Evolutionary conservation across 2,888 invertebrate genomes (phyloP).

Genomic region (Drosophila merina): DNA sequence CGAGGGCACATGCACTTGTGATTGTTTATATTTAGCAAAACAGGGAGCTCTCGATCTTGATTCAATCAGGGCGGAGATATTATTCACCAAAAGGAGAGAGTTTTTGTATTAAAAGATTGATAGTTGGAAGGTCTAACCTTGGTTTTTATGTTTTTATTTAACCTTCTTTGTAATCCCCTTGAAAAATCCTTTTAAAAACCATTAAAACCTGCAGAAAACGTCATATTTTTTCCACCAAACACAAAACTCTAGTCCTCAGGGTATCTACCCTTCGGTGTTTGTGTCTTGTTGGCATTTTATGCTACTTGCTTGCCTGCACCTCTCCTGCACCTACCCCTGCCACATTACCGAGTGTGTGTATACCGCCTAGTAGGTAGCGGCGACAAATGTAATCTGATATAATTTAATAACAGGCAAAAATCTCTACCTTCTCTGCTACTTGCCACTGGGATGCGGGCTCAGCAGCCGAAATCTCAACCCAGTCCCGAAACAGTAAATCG

Average conservation of each 20-base stretch:
- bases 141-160: too few relatives aligned
- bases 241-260: slow-evolving; percentile 7
- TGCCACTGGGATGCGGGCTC: slow-evolving; percentile 28
- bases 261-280: slow-evolving; percentile 14
- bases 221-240: not conserved
- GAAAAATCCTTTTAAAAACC: too few relatives aligned
- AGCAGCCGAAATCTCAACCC: slow-evolving; percentile 19
- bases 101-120: too few relatives aligned
- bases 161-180: too few relatives aligned
- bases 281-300: slow-evolving; percentile 17
- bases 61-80: not conserved
- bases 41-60: slow-evolving; percentile 12
- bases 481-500: slow-evolving; percentile 11
- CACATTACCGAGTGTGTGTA: slow-evolving; percentile 13
- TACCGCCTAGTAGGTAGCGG: slow-evolving; percentile 56
- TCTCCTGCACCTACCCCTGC: slow-evolving; percentile 11
- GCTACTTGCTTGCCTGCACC: slow-evolving; percentile 26
- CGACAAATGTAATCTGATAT: slow-evolving; percentile 66
- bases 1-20: slow-evolving; percentile 45
- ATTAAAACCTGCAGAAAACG: not conserved
- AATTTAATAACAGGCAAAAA: slow-evolving; percentile 51
- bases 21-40: slow-evolving; percentile 49
- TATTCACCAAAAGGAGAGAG: not conserved
- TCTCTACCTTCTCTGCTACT: slow-evolving; percentile 24
- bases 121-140: too few relatives aligned